These are phyloP conservation scores for Simalia tracyae DNA, from an alignment of 2,797 vertebrate genomes.

Conservation along the genomic window DNA sequence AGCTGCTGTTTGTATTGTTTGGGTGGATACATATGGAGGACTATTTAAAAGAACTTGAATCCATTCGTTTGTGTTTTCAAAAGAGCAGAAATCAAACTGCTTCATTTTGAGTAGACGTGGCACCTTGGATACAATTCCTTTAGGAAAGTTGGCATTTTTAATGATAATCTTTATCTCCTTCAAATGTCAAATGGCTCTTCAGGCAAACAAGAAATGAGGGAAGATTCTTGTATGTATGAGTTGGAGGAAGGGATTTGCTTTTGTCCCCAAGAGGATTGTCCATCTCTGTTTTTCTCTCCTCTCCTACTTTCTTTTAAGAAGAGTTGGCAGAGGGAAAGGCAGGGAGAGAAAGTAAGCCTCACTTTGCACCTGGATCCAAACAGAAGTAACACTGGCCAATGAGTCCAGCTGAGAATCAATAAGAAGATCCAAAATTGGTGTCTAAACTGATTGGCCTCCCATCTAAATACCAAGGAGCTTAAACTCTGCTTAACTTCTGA, in stretches of 20 bases:
- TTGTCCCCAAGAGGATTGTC: too few species aligned
- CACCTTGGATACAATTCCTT: conserved; percentile 36
- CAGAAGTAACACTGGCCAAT: not conserved
- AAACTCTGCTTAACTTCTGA: not conserved
- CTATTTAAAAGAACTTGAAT: conserved; percentile 37
- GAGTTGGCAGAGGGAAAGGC: not conserved
- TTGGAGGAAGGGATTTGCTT: too few species aligned
- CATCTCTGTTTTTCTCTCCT: not conserved
- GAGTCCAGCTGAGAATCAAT: not conserved
- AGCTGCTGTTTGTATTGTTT: conserved; percentile 38
- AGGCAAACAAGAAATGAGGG: conserved; percentile 30
- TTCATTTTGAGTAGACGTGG: conserved; percentile 40
- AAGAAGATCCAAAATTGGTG: not conserved
- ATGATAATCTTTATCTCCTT: conserved; percentile 33
- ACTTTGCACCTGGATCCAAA: not conserved
- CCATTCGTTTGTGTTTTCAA: too few species aligned
- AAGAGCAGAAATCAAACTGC: conserved; percentile 29
- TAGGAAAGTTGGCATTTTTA: conserved; percentile 31
- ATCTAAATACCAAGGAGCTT: not conserved
- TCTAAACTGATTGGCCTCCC: not conserved
- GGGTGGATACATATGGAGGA: conserved; percentile 37
- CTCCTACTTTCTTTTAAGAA: not conserved
- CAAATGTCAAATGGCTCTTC: conserved; percentile 47
- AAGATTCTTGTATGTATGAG: not conserved
- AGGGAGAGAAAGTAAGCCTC: not conserved